Evolutionary conservation across 2,797 vertebrate species (phyloP).

Genomic region (Triplophysa bombifrons): DNA sequence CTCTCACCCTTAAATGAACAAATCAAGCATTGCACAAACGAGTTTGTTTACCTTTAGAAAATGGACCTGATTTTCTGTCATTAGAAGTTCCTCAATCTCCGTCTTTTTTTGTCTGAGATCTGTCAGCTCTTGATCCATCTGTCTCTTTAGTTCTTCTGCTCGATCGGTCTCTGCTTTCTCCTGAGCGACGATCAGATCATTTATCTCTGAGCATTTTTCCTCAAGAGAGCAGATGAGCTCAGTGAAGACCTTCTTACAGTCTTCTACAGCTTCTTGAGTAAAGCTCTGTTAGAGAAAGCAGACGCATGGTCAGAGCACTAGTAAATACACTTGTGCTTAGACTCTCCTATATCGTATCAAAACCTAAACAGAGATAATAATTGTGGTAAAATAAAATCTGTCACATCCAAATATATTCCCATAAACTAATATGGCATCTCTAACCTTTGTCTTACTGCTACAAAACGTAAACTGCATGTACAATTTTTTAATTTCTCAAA

Average conservation of each 20-base stretch:
- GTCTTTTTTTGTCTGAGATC: constrained; percentile 17
- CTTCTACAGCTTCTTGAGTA: not conserved
- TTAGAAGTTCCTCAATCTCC: constrained; percentile 5
- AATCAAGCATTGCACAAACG: not conserved
- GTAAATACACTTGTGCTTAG: no score
- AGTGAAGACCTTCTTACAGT: constrained; percentile 26
- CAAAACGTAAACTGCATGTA: no score
- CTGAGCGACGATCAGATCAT: constrained; percentile 29
- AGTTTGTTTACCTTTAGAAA: constrained; percentile 6
- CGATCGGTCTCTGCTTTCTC: constrained; percentile 34
- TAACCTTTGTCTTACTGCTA: no score
- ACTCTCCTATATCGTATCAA: not conserved
- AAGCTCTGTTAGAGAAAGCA: not conserved
- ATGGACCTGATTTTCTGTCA: not conserved
- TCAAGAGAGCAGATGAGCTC: constrained; percentile 40
- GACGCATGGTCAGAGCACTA: not conserved
- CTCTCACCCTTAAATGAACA: not conserved
- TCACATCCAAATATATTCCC: no score
- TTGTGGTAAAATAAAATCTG: no score
- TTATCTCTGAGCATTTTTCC: constrained; percentile 39
- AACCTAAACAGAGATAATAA: not conserved
- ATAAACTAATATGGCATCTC: no score
- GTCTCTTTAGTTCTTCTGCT: constrained; percentile 22
- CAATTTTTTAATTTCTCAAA: no score
- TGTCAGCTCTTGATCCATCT: constrained; percentile 24